Conservation (phyloP, 1,140 invertebrate genomes). For the Magallana gigas region DNA sequence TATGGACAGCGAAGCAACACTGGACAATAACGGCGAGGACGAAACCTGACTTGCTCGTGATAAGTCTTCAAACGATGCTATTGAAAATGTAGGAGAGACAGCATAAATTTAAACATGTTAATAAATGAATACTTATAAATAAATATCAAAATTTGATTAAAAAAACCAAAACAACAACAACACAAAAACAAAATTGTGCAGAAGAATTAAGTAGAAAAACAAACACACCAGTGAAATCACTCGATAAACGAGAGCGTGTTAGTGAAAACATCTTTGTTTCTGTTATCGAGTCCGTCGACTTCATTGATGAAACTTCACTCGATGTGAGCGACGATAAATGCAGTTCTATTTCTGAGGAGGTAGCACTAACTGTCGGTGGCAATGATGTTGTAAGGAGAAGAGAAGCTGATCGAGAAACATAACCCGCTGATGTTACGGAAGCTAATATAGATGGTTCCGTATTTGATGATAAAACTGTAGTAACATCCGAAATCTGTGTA, state of each 20-base stretch:
- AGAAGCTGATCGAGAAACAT: not conserved
- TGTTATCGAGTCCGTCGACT: not conserved
- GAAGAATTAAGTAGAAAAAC: not conserved
- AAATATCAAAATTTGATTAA: no score
- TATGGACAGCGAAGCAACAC: not conserved
- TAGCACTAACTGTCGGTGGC: not conserved
- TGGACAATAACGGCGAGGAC: not conserved
- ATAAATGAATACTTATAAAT: no score
- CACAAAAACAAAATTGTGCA: not conserved
- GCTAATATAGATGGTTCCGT: not conserved
- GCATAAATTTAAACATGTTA: not conserved
- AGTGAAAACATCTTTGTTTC: not conserved
- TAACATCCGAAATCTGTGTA: no score
- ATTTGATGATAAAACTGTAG: not conserved
- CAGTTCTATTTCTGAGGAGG: not conserved
- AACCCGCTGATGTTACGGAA: not conserved
- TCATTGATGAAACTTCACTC: not conserved
- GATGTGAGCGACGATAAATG: not conserved
- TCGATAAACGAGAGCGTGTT: not conserved
- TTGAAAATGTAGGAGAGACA: not conserved
- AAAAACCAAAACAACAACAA: no score
- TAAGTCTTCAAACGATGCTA: not conserved
- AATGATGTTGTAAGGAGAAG: not conserved
- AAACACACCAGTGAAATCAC: conserved; percentile 7
- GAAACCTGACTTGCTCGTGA: not conserved